Base-by-base conservation (phyloP, 2,113 vertebrate species). In the Ondatra zibethicus region DNA sequence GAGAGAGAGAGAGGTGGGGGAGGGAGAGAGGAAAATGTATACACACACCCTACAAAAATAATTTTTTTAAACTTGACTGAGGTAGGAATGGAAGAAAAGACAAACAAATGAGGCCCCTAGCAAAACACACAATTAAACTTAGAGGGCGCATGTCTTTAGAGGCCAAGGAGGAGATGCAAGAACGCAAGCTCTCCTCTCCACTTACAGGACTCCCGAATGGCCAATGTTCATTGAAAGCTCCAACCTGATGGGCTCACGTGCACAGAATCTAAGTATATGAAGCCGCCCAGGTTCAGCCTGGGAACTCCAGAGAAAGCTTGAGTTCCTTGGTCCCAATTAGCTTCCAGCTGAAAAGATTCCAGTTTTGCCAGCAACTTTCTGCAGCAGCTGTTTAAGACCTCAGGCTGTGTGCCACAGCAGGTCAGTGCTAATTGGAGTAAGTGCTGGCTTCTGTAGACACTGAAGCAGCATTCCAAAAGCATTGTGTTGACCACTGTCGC, bases 401-500 rank as follows among this genome's bases (percentile, higher is more conserved):
- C 89, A 93, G 91, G 39, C 96, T 72, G 10, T 96, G 86, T 50
- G 80, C 42, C 96, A 97, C 92, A 88, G 25, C 58, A 75, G 65
- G 84, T 97, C 17, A 2, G 76, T 94, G 95, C 61, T 96, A 91
- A 97, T 66, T 93, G 72, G 45, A 36, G 27, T 84, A 61, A 61
- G 33, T 92, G 63, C 9, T 76, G 90, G 66, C 85, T 97, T 94
- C 92, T 91, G 70, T 89, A 96, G 97, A 97, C 88, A 27, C 0
- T 52, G 50, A 47, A 68, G 76, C 0, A 78, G 96, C 95, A 3
- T 39, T 19, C 58, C 58, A n/a, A 73, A 97, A 0, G 52, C 93
- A 86, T 86, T 55, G 78, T 31, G 96, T 45, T 90, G 95, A 91
- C 63, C 75, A 29, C 70, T 75, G 16, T 82, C 95, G 96, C 39